Base-by-base conservation (phyloP, 2,888 invertebrate species). In the Rhyacophila evoluta region DNA sequence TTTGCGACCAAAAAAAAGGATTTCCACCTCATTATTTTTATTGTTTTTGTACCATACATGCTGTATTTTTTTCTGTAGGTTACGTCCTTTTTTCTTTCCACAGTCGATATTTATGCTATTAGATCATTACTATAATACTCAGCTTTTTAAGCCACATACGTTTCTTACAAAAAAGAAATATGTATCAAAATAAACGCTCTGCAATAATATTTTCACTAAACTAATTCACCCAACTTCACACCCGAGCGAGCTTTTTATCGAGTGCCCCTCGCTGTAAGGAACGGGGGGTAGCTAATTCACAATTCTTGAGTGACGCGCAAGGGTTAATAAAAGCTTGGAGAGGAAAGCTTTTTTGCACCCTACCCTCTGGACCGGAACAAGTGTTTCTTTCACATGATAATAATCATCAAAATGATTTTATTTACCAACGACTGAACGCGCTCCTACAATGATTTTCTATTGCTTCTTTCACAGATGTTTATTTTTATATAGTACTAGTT, bases 321-420 rank as follows among this genome's bases (percentile, higher is more conserved):
- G 77, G 77, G 77, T 73, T 77, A 77, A 77, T 77, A 77, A 77
- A 77, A 68, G 73, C 28, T 73, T 77, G 41, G 27, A 77, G 77
- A 73, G 73, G 27, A 37, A 15, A 25, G 55, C 55, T 55, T 55
- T 55, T 55, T 55, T 67, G 27, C 77, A 73, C 77, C 77, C 73
- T 72, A 72, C 33, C 70, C 33, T 67, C 33, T 33, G 25, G 74
- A 74, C 55, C 19, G 12, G 77, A 72, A 77, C 77, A 77, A 77
- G 77, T 77, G 77, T 77, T 55, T 73, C 77, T 67, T 77, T 77
- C 77, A 71, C 77, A 77, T 55, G 55, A 55, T 55, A 55, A 55
- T 55, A 55, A 55, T 55, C 55, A 55, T 55, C 19, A 19, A 10
- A 33, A 6, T 6, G 29, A 33, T 19, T 55, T 19, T 25, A 19